Percentiles rank a stretch among this genome's conserved stretches.
Conservation (phyloP, 2,888 invertebrate species). For the Erynnis tages region DNA sequence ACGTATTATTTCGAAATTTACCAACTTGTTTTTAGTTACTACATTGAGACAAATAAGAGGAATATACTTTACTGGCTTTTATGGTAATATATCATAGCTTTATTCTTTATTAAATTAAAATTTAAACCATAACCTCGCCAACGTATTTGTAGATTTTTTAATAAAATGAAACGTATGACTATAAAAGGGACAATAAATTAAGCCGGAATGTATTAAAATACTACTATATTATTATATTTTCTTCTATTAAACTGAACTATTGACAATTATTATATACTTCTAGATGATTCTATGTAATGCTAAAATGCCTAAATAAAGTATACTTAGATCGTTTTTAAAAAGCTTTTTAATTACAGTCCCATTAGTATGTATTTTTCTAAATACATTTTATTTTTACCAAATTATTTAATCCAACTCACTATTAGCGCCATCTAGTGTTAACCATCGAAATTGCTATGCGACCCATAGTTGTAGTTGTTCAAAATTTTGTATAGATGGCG, state of each 20-base stretch:
- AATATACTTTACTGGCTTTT: too few species aligned
- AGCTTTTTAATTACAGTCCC: too few species aligned
- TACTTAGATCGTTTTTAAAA: slow-evolving; percentile 59
- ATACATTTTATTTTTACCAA: too few species aligned
- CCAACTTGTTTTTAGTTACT: too few species aligned
- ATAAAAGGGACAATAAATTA: slow-evolving; percentile 42
- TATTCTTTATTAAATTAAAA: slow-evolving; percentile 13
- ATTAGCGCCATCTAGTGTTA: too few species aligned
- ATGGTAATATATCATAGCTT: background rate
- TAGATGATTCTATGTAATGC: slow-evolving; percentile 53
- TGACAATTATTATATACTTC: slow-evolving; percentile 47
- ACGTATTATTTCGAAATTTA: too few species aligned
- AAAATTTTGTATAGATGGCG: too few species aligned
- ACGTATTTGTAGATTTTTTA: slow-evolving; percentile 19
- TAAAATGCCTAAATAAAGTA: slow-evolving; percentile 65
- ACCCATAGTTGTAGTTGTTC: too few species aligned
- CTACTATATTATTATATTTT: slow-evolving; percentile 38
- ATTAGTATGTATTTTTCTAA: too few species aligned
- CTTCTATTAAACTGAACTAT: slow-evolving; percentile 39
- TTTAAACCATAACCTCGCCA: background rate
- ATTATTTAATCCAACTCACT: too few species aligned
- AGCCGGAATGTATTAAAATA: slow-evolving; percentile 28
- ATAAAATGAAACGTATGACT: slow-evolving; percentile 31
- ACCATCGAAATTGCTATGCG: too few species aligned
- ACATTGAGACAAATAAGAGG: too few species aligned